These are phyloP conservation scores for Hylaeus anthracinus DNA, from an alignment of 1,140 invertebrate genomes.

Conservation along the genomic window DNA sequence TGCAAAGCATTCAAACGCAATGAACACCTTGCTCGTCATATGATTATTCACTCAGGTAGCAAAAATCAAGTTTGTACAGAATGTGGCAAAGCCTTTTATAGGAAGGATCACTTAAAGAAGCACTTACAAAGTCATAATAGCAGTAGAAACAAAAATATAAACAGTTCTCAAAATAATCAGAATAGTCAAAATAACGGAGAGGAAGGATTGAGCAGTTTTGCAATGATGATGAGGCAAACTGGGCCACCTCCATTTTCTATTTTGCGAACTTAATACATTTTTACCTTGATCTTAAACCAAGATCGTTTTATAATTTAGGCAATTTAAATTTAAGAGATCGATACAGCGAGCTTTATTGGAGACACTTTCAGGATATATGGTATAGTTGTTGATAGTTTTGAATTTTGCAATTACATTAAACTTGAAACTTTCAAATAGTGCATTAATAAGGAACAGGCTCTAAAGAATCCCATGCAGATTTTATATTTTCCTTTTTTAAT, in stretches of 20 bases:
- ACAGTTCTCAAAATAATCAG: conserved; percentile 60
- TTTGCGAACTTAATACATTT: conserved; percentile 72
- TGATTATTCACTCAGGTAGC: conserved; percentile 81
- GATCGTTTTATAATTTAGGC: conserved; percentile 44
- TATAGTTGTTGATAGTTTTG: conserved; percentile 41
- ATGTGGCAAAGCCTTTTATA: conserved; percentile 83
- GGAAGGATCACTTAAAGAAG: conserved; percentile 84
- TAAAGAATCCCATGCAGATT: conserved; percentile 33
- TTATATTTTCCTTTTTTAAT: conserved; percentile 36
- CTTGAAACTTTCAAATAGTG: conserved; percentile 21
- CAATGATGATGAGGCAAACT: conserved; percentile 76
- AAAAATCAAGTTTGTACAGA: conserved; percentile 83
- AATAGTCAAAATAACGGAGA: conserved; percentile 67
- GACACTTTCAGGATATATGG: conserved; percentile 35
- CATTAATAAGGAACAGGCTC: conserved; percentile 6
- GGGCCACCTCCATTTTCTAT: conserved; percentile 77
- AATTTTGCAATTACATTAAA: conserved; percentile 35
- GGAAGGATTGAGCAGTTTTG: conserved; percentile 73
- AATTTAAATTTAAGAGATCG: conserved; percentile 37
- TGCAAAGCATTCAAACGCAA: conserved; percentile 82
- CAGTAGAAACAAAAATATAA: conserved; percentile 64
- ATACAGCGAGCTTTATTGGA: conserved; percentile 42
- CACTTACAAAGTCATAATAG: conserved; percentile 82
- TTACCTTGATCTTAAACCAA: conserved; percentile 28
- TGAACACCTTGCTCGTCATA: conserved; percentile 82